A percentile compares a stretch with the other conserved stretches of the same genome.
Conservation (phyloP, 2,888 invertebrate species). For the Paralinhomoeus sp. region DNA sequence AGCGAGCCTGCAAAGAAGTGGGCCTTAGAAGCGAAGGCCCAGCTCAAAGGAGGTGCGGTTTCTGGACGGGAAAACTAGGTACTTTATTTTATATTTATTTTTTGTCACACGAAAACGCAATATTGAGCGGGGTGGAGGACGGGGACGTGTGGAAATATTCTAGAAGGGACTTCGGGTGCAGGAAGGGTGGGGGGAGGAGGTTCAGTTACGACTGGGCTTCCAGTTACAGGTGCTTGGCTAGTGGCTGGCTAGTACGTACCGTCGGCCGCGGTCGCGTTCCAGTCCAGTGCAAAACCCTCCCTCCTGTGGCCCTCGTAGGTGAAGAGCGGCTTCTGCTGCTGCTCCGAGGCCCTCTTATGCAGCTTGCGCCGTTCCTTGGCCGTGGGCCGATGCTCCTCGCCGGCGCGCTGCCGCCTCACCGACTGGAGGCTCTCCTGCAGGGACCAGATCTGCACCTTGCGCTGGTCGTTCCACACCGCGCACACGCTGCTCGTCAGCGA, state of each 20-base stretch:
- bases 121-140: no score
- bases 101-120: no score
- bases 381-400: not conserved
- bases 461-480: constrained; percentile 86
- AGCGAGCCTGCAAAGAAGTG: constrained; percentile 39
- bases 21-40: constrained; percentile 3
- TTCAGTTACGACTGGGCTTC: no score
- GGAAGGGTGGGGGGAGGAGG: no score
- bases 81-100: no score
- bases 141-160: no score
- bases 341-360: no score
- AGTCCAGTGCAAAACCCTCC: constrained; percentile 85
- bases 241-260: not conserved
- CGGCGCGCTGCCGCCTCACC: constrained; percentile 26
- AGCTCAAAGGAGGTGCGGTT: no score
- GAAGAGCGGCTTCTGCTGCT: constrained; percentile 41
- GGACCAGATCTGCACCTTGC: constrained; percentile 76
- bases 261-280: constrained; percentile 58
- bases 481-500: constrained; percentile 46
- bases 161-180: no score
- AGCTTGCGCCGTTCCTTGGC: no score
- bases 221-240: no score
- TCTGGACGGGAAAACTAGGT: no score
- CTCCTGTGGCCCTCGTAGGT: constrained; percentile 70
- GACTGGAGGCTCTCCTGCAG: constrained; percentile 54